Conservation (phyloP, 30 jellyfish, hydroid and myxozoan species). For the Pelagia noctiluca region DNA sequence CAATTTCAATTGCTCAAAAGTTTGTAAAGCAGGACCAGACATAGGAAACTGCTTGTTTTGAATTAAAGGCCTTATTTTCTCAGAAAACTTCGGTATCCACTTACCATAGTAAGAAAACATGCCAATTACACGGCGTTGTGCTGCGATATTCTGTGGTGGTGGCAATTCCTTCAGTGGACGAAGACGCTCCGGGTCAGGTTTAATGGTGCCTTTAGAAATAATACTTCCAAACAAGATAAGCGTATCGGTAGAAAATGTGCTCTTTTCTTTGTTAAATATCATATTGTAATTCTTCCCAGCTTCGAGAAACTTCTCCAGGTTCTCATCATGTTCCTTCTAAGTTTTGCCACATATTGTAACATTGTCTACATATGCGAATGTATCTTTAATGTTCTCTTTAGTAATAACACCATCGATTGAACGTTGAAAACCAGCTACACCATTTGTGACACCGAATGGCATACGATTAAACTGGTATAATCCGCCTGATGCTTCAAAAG, state of each 20-base stretch:
- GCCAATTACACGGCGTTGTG: slow-evolving; percentile 63
- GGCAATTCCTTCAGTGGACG: slow-evolving; percentile 76
- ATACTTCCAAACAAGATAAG: slow-evolving; percentile 68
- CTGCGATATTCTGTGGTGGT: slow-evolving; percentile 46
- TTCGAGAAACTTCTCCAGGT: slow-evolving; percentile 51
- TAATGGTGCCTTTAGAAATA: slow-evolving; percentile 52
- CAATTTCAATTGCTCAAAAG: slow-evolving; percentile 48
- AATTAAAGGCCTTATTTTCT: slow-evolving; percentile 66
- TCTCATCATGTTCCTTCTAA: slow-evolving; percentile 59
- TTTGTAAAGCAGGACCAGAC: slow-evolving; percentile 33
- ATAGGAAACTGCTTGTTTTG: slow-evolving; percentile 51
- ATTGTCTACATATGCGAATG: slow-evolving; percentile 60
- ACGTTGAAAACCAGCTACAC: slow-evolving; percentile 54
- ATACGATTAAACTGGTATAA: slow-evolving; percentile 40
- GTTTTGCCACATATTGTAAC: slow-evolving; percentile 59
- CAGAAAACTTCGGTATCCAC: slow-evolving; percentile 72
- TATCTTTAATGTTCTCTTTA: slow-evolving; percentile 20
- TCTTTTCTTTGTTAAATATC: slow-evolving; percentile 67
- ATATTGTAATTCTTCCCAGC: slow-evolving; percentile 59
- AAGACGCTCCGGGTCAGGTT: slow-evolving; percentile 83
- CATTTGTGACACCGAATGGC: slow-evolving; percentile 65
- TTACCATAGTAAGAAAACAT: slow-evolving; percentile 71
- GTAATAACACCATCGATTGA: slow-evolving; percentile 10
- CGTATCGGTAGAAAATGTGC: slow-evolving; percentile 50
- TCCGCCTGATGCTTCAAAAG: slow-evolving; percentile 60